Base-by-base conservation (phyloP, 2,113 vertebrate genomes). In the Heteronetta atricapilla region DNA sequence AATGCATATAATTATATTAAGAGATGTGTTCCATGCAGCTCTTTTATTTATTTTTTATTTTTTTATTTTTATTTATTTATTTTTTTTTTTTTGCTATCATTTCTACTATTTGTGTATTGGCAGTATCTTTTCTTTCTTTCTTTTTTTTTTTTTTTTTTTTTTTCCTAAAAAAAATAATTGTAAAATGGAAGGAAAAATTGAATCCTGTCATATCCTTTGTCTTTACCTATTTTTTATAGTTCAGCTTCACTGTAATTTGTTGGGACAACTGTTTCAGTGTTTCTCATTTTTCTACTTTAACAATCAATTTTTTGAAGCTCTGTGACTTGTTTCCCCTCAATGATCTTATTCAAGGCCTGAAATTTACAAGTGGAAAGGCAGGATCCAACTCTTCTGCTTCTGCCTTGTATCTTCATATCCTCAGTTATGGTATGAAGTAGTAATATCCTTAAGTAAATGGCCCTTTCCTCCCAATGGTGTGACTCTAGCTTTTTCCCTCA, bases 251-350 rank as follows among this genome's bases (percentile, higher is more conserved):
- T 42, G 3, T 36, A 58, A 44, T 62, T 53, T 4, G 11, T 53
- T 58, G 56, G 15, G 17, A n/a, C 11, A 86, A 38, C 6, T 64
- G 7, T 86, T 88, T 80, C 22, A 46, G 29, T 68, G 25, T 2
- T 38, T 44, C 18, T 74, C 13, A 7, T 62, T 73, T 86, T 29
- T 29, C 2, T 36, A 14, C 12, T 50, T 29, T 56, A 82, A 46
- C 7, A 59, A 13, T 50, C 8, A 60, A 7, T 2, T 3, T 50
- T 64, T 88, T 70, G 15, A 50, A 86, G n/a, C 19, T 64, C 17
- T 55, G 31, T 75, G 13, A 25, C 10, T 40, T 23, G 1, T 1
- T 0, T 8, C 3, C 1, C 8, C 3, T 34, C 28, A 67, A 36
- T 55, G 76, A 80, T 73, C 11, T 6, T 44, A 14, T 50, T 53